Evolutionary conservation across 2,888 invertebrate species (phyloP).

Genomic region (Anarsia innoxiella): DNA sequence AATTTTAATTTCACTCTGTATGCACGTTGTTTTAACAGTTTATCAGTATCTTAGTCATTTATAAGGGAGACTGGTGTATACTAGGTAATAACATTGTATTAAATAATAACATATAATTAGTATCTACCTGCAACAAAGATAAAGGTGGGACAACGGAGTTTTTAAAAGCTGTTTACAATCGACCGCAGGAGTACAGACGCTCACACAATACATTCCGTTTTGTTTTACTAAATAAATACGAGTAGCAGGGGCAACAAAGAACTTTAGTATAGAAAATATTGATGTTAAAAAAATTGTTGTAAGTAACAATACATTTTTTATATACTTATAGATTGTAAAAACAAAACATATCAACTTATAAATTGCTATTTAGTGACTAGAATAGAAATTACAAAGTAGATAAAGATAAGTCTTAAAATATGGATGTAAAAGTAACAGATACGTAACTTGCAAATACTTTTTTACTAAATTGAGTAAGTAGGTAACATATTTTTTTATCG

Average conservation of each 20-base stretch:
- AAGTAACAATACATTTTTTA: background rate
- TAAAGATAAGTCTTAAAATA: no score
- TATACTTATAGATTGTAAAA: background rate
- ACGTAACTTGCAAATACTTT: no score
- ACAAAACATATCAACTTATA: background rate
- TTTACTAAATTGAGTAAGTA: no score
- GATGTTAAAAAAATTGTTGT: no score
- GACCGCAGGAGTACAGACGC: conserved; percentile 54
- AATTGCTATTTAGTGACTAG: no score
- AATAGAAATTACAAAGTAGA: no score
- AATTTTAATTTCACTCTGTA: conserved; percentile 41
- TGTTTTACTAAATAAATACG: no score
- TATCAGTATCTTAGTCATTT: conserved; percentile 41
- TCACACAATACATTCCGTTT: conserved; percentile 30
- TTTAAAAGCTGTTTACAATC: conserved; percentile 70
- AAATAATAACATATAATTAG: conserved; percentile 72
- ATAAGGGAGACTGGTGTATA: conserved; percentile 45
- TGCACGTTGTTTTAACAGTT: conserved; percentile 45
- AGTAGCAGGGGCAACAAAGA: no score
- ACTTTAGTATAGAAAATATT: no score
- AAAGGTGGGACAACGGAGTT: conserved; percentile 62
- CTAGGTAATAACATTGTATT: conserved; percentile 66
- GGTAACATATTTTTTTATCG: no score
- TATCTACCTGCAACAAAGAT: conserved; percentile 64
- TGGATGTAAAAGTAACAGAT: no score